Conservation (phyloP, 2,113 vertebrate species). For the Crypturellus undulatus region DNA sequence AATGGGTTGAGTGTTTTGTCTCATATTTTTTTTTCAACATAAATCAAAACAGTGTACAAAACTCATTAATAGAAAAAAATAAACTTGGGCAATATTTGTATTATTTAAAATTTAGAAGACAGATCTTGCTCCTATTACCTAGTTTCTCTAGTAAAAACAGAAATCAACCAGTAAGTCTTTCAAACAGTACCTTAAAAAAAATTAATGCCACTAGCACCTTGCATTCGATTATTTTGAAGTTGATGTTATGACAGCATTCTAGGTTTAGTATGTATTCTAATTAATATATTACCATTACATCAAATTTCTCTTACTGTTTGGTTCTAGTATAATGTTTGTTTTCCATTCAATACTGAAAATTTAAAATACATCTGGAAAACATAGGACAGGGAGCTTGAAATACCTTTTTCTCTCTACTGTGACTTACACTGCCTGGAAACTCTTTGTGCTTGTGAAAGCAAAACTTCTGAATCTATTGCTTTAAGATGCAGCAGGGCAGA, state of each 20-base stretch:
- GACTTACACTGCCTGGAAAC: background rate
- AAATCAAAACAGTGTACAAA: constrained; percentile 4
- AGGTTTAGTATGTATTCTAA: background rate
- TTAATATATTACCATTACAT: background rate
- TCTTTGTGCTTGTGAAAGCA: background rate
- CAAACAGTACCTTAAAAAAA: background rate
- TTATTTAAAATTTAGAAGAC: background rate
- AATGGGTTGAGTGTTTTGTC: background rate
- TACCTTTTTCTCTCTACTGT: background rate
- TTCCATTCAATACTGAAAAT: background rate
- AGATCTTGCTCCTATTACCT: background rate
- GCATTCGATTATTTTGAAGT: background rate
- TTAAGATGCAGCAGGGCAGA: background rate
- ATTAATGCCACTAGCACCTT: background rate
- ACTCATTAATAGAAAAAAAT: background rate
- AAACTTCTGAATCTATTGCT: background rate
- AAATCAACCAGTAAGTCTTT: background rate
- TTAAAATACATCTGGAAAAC: background rate
- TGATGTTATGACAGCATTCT: background rate
- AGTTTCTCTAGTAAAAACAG: background rate
- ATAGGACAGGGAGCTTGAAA: background rate
- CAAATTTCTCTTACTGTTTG: background rate
- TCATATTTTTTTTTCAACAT: constrained; percentile 4
- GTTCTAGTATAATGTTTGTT: background rate
- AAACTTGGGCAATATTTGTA: background rate